Evolutionary conservation across 2,888 invertebrate genomes (phyloP).

Genomic region (Cheilosia grossa): DNA sequence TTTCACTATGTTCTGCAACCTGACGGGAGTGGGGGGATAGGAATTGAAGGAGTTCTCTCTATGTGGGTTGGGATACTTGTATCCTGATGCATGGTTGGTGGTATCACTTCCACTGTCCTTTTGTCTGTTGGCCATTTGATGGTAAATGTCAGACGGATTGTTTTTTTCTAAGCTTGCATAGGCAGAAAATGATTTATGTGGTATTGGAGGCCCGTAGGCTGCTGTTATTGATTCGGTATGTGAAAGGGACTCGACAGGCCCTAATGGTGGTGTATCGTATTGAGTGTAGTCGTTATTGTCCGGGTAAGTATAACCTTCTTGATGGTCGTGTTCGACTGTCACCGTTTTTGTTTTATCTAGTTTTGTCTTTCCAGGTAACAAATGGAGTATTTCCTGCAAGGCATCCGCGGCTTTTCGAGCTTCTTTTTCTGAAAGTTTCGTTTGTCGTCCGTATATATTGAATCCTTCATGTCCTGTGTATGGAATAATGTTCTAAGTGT

Average conservation of each 20-base stretch:
- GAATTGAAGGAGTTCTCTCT: conserved; percentile 77
- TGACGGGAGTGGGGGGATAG: conserved; percentile 67
- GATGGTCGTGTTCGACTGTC: conserved; percentile 77
- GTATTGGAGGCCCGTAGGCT: conserved; percentile 78
- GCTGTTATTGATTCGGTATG: conserved; percentile 82
- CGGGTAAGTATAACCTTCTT: conserved; percentile 46
- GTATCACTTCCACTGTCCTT: conserved; percentile 68
- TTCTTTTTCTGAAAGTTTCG: conserved; percentile 80
- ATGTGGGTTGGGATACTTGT: conserved; percentile 80
- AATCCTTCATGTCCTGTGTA: conserved; percentile 79
- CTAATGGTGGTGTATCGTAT: conserved; percentile 77
- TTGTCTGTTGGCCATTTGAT: conserved; percentile 80
- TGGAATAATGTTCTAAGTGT: conserved; percentile 70
- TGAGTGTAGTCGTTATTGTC: conserved; percentile 75
- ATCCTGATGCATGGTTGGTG: conserved; percentile 71
- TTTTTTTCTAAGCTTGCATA: conserved; percentile 26
- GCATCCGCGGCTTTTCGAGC: conserved; percentile 80
- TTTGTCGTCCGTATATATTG: conserved; percentile 81
- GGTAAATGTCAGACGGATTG: conserved; percentile 80
- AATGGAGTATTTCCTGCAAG: conserved; percentile 81
- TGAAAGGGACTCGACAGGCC: conserved; percentile 80
- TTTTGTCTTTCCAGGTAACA: conserved; percentile 77
- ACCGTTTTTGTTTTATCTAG: conserved; percentile 78
- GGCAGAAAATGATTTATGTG: conserved; percentile 38
- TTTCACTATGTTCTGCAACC: conserved; percentile 58